Evolutionary conservation across 2,888 invertebrate genomes (phyloP).

Genomic region (Zygaena filipendulae): DNA sequence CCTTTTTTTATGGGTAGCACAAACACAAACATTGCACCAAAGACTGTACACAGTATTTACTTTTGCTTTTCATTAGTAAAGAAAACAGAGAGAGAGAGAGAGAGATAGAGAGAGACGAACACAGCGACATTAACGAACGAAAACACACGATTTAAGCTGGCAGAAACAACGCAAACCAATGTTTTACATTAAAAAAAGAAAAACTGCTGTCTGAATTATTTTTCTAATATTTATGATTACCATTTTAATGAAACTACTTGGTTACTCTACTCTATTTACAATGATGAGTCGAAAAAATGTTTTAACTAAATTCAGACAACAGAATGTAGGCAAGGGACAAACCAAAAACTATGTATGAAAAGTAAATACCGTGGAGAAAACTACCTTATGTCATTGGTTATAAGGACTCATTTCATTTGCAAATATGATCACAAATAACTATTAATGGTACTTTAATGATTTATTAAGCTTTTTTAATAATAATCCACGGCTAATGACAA

Average conservation of each 20-base stretch:
- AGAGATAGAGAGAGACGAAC: not conserved
- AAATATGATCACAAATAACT: conserved; percentile 27
- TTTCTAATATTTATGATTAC: no score
- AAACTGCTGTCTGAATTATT: conserved; percentile 17
- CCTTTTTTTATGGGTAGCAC: conserved; percentile 69
- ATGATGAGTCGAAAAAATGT: no score
- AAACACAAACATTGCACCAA: conserved; percentile 66
- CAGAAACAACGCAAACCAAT: not conserved
- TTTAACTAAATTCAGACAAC: conserved; percentile 28
- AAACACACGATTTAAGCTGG: not conserved
- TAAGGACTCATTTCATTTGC: conserved; percentile 37
- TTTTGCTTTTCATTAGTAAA: conserved; percentile 23
- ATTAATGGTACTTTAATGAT: no score
- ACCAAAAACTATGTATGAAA: conserved; percentile 36
- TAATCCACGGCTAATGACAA: no score
- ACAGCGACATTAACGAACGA: no score
- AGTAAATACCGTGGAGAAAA: conserved; percentile 57
- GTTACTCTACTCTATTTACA: no score
- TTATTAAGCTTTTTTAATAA: no score
- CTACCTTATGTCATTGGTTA: conserved; percentile 54
- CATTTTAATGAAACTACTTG: no score
- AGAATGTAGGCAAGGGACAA: conserved; percentile 28
- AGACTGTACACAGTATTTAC: conserved; percentile 65
- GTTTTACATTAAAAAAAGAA: no score
- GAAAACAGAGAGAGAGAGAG: not conserved